Base-by-base conservation (phyloP, 2,888 invertebrate species). In the Ectemnius continuus region DNA sequence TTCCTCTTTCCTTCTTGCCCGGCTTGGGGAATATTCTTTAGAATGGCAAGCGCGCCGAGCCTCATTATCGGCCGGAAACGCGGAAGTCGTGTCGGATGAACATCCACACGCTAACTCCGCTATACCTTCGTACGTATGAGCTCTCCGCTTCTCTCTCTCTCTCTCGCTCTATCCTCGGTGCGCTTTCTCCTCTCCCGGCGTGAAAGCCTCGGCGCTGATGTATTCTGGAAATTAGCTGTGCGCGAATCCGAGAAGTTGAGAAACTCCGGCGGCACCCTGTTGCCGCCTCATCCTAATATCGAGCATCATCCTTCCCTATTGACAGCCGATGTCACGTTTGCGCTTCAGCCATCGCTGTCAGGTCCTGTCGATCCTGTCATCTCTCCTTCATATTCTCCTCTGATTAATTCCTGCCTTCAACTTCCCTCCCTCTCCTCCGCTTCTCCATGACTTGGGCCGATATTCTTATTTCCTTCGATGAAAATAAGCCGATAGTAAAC, bases 191-290 rank as follows among this genome's bases (percentile, higher is more conserved):
- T 52, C 52, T 52, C 4, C 1, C 4, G 52, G 52, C 16, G 16
- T 16, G 52, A 52, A 36, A 36, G 36, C 36, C 52, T 14, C 14
- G 65, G 18, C 26, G 60, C 26, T 60, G 56, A 56, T 73, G 60
- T 66, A 70, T 81, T 69, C 73, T 71, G 62, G 63, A 81, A 81
- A 81, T 81, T 81, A 79, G 79, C 77, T 75, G 45, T 5, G 52
- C 75, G 67, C 36, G 67, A 70, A 81, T 75, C 79, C 58, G 70
- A n/a, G 46, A 67, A 75, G 75, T 75, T 75, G 71, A 59, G 75
- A 71, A 75, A 75, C 75, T 75, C 67, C 63, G 70, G 52, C 62
- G 62, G 62, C 47, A 60, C 61, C 74, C 67, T 74, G 70, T 70
- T 74, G 70, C 70, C 66, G 66, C 70, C 62, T 60, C 61, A 52